Conservation (phyloP, 2,888 invertebrate species). For the Noctuana brunneofusca region DNA sequence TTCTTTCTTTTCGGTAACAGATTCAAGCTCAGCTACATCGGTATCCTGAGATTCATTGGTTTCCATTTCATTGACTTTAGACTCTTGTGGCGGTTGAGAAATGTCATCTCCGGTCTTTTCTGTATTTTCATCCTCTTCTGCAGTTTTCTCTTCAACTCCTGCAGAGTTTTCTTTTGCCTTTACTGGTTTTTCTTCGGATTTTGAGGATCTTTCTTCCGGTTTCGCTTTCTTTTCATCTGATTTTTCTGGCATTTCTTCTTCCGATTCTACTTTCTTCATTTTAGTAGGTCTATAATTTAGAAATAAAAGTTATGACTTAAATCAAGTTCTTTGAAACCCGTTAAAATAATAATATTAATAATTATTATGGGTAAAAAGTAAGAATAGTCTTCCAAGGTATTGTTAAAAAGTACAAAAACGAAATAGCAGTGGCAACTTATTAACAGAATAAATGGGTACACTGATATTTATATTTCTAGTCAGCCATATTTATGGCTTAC, state of each 20-base stretch:
- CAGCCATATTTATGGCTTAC: too few relatives aligned
- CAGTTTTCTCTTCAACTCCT: neutral
- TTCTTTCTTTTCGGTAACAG: neutral
- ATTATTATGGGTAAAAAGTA: too few relatives aligned
- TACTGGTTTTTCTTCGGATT: neutral
- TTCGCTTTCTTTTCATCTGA: neutral
- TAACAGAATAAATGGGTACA: too few relatives aligned
- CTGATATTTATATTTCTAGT: too few relatives aligned
- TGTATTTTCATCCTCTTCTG: neutral
- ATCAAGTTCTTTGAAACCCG: too few relatives aligned
- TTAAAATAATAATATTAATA: too few relatives aligned
- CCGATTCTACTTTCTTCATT: conserved; percentile 53
- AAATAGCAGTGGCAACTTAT: too few relatives aligned
- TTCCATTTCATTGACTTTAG: neutral
- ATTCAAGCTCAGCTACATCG: neutral
- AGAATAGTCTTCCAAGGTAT: too few relatives aligned
- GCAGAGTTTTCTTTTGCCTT: neutral
- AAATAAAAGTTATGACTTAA: too few relatives aligned
- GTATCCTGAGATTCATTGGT: neutral
- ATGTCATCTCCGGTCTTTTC: neutral
- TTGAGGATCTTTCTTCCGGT: neutral
- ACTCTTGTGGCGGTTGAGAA: neutral
- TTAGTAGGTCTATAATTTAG: conserved; percentile 53
- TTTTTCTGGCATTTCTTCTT: conserved; percentile 36
- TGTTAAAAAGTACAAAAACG: too few relatives aligned